phyloP scores from a whole-genome alignment of 2,797 vertebrate species.

The Oreochromis mossambicus region DNA sequence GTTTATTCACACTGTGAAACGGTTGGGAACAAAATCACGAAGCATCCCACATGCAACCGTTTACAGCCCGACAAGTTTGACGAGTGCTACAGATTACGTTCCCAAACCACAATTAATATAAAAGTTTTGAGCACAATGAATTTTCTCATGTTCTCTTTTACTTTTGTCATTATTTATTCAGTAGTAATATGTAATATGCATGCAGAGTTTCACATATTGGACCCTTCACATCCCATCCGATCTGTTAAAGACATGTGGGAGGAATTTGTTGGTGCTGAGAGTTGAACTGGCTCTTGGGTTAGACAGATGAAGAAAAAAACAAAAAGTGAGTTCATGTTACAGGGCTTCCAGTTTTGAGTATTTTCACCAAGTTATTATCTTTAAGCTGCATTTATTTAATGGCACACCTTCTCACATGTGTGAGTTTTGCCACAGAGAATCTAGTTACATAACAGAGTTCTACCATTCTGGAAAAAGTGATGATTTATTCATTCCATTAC shows the following conservation, averaged over 20 bases:
- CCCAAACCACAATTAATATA: background rate
- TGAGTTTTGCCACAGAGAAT: no score
- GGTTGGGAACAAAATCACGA: background rate
- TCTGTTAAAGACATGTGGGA: background rate
- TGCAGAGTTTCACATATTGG: background rate
- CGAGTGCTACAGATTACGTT: background rate
- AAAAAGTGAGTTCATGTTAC: no score
- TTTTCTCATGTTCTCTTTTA: background rate
- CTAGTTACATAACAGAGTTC: no score
- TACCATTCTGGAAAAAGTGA: no score
- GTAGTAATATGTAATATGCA: background rate
- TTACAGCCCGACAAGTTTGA: background rate
- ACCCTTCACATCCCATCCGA: background rate
- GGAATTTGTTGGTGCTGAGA: background rate
- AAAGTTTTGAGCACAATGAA: background rate
- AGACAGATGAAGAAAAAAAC: background rate
- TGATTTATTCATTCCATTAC: no score
- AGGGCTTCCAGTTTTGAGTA: no score
- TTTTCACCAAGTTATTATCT: no score
- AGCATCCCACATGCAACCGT: accelerated
- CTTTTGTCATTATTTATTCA: background rate
- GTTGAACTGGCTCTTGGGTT: accelerated
- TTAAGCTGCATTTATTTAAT: no score
- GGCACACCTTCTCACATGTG: no score
- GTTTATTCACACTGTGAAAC: background rate